Evolutionary conservation across 2,797 vertebrate species (phyloP).

Genomic region (Aselliscus stoliczkanus): DNA sequence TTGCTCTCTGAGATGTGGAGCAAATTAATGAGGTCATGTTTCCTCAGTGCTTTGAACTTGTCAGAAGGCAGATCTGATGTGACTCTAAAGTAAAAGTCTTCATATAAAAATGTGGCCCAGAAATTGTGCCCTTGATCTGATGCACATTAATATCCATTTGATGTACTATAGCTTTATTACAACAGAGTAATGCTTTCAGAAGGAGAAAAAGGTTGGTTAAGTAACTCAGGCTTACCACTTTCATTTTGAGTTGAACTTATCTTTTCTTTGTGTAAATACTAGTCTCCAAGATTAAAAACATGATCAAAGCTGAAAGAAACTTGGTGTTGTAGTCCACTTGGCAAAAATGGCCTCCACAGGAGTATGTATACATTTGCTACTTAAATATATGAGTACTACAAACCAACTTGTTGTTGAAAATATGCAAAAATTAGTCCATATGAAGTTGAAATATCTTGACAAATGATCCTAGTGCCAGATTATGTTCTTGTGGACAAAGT

Average conservation of each 20-base stretch:
- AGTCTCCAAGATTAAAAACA: slow-evolving; percentile 34
- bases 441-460: slow-evolving; percentile 63
- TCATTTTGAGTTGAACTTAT: slow-evolving; percentile 26
- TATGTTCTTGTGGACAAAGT: slow-evolving; percentile 49
- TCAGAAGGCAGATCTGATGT: background rate
- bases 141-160: slow-evolving; percentile 19
- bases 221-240: slow-evolving; percentile 45
- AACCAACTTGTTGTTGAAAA: slow-evolving; percentile 5
- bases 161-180: background rate
- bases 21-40: background rate
- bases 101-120: background rate
- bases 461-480: slow-evolving; percentile 56
- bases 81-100: background rate
- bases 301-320: slow-evolving; percentile 15
- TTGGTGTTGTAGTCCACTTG: background rate
- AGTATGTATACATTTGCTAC: background rate
- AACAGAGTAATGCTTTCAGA: background rate
- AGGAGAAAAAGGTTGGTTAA: background rate
- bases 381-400: slow-evolving; percentile 41
- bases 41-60: background rate
- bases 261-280: slow-evolving; percentile 39
- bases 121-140: background rate
- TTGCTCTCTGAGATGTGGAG: background rate
- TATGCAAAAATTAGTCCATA: background rate
- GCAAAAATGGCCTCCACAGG: background rate